These are phyloP conservation scores for human (Homo sapiens) DNA, from an alignment of 2,113 vertebrate genomes.

Conservation along the genomic window GRCh38 chr20:62546501-62547000, in stretches of 20 bases:
- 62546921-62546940: background rate
- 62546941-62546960: background rate
- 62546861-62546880: background rate
- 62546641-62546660: background rate
- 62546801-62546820: background rate
- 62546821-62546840: background rate
- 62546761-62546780: no score
- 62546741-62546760: fast-evolving
- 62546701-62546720: background rate
- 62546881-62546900: no score
- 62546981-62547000: background rate
- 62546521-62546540: background rate
- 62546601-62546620: fast-evolving
- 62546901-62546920: no score
- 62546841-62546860: background rate
- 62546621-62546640: background rate
- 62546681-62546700: fast-evolving
- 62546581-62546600: background rate
- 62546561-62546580: background rate
- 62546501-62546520: fast-evolving
- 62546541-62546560: background rate
- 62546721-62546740: background rate
- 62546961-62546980: background rate
- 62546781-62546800: background rate
- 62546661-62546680: background rate